Base-by-base conservation (phyloP, 2,113 vertebrate genomes). In the Nycticebus coucang region DNA sequence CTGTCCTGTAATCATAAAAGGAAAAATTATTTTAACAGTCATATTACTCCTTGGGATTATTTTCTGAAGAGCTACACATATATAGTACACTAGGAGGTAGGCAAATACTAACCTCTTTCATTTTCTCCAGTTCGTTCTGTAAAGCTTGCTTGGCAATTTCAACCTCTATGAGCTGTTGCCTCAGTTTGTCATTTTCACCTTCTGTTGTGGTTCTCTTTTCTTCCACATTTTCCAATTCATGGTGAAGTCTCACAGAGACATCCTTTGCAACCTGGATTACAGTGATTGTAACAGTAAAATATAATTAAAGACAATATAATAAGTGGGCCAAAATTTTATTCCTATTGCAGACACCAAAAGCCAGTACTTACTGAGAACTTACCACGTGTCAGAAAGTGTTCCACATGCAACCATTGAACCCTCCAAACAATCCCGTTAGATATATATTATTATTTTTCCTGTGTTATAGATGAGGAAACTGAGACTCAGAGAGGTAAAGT, bases 161-260 rank as follows among this genome's bases (percentile, higher is more conserved):
- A 95, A 99, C 99, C 98, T 99, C 99, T 95, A 99, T 99, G 87
- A 99, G 98, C 97, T 99, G 98, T 97, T 99, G 99, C 95, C 99
- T 99, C 94, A 99, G 98, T 95, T 99, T 99, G 97, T 99, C 99
- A 93, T 99, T 99, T 98, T 99, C 99, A 37, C 99, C 99, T 97
- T 99, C 99, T 55, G 99, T 99, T 97, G 98, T 99, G 22, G 99
- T 99, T 92, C 99, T 98, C 96, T 99, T 99, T 98, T 99, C 99
- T 98, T 99, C 99, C 94, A 99, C 99, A 1, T 99, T 99, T 98
- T 99, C 99, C 95, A 99, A 97, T 96, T 99, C 99, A 4, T 99
- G 99, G 97, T 99, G 99, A 97, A 99, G 98, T 90, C 99, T 99
- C 95, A 99, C 99, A 0, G 99, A 99, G 41, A 99, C 99, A 96